phyloP scores from a whole-genome alignment of 1,140 invertebrate species.

The Drosophila sechellia region DNA sequence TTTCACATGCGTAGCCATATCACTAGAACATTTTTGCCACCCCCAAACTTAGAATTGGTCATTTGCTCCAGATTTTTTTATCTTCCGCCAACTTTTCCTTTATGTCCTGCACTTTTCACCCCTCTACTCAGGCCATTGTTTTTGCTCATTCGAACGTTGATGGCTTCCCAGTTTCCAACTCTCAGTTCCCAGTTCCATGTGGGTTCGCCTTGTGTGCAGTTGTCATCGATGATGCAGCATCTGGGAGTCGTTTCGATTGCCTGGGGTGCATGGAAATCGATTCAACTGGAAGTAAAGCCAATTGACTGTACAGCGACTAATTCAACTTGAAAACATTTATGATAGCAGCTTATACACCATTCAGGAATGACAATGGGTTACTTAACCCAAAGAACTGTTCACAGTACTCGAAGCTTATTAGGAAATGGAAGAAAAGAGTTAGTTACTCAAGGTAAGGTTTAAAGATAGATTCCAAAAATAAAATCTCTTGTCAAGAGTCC shows the following conservation, averaged over 20 bases:
- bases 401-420: neutral
- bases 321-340: slow-evolving; percentile 58
- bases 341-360: slow-evolving; percentile 24
- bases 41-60: slow-evolving; percentile 42
- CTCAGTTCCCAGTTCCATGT: slow-evolving; percentile 17
- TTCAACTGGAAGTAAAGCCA: slow-evolving; percentile 69
- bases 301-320: slow-evolving; percentile 57
- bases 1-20: neutral
- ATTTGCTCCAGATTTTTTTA: slow-evolving; percentile 40
- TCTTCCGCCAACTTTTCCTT: slow-evolving; percentile 11
- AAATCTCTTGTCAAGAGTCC: neutral
- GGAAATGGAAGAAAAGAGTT: too few species aligned
- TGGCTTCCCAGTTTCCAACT: slow-evolving; percentile 24
- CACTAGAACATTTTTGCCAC: neutral
- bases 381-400: neutral
- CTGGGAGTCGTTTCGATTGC: slow-evolving; percentile 35
- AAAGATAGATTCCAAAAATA: neutral
- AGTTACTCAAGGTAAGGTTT: neutral
- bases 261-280: slow-evolving; percentile 54
- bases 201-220: slow-evolving; percentile 28
- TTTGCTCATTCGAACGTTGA: slow-evolving; percentile 60
- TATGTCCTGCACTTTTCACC: slow-evolving; percentile 13
- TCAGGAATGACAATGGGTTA: neutral
- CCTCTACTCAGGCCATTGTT: slow-evolving; percentile 41
- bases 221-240: slow-evolving; percentile 27